Evolutionary conservation across 2,888 invertebrate genomes (phyloP).

Genomic region (Junonia oenone): DNA sequence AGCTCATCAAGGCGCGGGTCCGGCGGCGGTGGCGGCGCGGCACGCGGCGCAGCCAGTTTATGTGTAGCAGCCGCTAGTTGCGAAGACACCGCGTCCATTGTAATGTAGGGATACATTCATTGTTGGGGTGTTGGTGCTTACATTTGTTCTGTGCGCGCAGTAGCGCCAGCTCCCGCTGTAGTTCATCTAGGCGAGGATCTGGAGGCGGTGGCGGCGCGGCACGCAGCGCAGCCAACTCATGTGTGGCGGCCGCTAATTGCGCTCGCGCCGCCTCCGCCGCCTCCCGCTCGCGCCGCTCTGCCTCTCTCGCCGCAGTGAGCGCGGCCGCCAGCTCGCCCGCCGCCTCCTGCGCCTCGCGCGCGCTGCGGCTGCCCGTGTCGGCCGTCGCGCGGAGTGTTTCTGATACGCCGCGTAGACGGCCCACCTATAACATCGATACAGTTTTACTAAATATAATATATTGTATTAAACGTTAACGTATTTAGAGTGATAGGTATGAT

Average conservation of each 20-base stretch:
- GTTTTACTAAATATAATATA: too few relatives aligned
- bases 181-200: conserved; percentile 86
- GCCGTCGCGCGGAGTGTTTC: conserved; percentile 81
- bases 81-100: conserved; percentile 46
- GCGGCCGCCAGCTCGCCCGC: conserved; percentile 70
- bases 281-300: conserved; percentile 71
- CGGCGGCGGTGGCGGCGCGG: conserved; percentile 83
- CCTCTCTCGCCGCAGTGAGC: conserved; percentile 67
- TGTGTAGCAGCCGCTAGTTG: conserved; percentile 83
- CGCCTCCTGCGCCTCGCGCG: conserved; percentile 76
- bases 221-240: conserved; percentile 82
- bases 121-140: conserved; percentile 44
- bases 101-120: too few relatives aligned
- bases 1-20: conserved; percentile 87
- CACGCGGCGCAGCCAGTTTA: conserved; percentile 82
- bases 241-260: conserved; percentile 83
- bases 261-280: conserved; percentile 55
- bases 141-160: conserved; percentile 88
- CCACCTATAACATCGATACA: too few relatives aligned
- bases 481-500: too few relatives aligned
- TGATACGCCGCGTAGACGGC: conserved; percentile 71
- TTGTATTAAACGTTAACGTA: too few relatives aligned
- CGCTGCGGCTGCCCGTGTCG: conserved; percentile 74
- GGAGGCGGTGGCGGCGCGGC: conserved; percentile 83
- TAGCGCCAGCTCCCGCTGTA: conserved; percentile 85